A percentile compares a stretch with the other conserved stretches of the same genome.
phyloP scores from a whole-genome alignment of 2,888 invertebrate genomes.

The Aleiodes alternator region DNA sequence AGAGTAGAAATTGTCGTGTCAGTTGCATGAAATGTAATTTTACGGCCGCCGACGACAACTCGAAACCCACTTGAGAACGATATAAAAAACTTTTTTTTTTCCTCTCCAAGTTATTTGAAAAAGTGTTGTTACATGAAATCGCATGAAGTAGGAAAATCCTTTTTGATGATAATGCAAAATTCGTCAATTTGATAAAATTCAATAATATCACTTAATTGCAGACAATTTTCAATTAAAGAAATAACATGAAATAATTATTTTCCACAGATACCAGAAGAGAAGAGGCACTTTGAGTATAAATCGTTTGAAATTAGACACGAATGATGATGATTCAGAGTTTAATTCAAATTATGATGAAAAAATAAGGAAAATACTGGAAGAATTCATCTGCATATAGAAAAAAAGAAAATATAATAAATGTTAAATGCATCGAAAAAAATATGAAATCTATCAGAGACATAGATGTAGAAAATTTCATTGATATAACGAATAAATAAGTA shows the following conservation, averaged over 20 bases:
- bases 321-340: too few relatives aligned
- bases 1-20: conserved; percentile 23
- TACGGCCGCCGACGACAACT: conserved; percentile 47
- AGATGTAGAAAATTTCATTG: background rate
- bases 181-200: conserved; percentile 3
- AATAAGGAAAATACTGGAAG: too few relatives aligned
- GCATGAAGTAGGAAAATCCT: background rate
- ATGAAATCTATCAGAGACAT: too few relatives aligned
- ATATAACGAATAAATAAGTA: background rate
- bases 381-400: too few relatives aligned
- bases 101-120: background rate
- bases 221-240: background rate
- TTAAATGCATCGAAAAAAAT: too few relatives aligned
- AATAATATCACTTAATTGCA: background rate
- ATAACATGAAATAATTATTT: too few relatives aligned
- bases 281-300: too few relatives aligned
- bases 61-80: background rate
- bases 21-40: conserved; percentile 52
- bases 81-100: conserved; percentile 2
- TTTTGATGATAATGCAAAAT: conserved; percentile 2
- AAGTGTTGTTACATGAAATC: background rate
- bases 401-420: too few relatives aligned
- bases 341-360: too few relatives aligned
- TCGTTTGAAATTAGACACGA: too few relatives aligned
- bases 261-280: too few relatives aligned